Evolutionary conservation across 1,140 invertebrate genomes (phyloP).

Genomic region (Penaeus indicus): DNA sequence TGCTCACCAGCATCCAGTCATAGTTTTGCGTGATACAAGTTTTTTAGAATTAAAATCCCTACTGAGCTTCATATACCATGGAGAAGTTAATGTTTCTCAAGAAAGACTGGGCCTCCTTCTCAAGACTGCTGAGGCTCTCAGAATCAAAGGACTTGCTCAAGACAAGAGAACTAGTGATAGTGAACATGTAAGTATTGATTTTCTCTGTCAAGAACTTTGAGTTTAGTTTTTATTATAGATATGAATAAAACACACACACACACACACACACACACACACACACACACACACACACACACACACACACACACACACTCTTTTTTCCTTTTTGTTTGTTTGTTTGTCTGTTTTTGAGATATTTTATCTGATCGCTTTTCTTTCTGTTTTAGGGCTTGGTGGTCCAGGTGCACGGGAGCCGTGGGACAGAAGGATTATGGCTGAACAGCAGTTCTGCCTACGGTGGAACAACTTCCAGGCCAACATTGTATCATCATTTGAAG

Average conservation of each 20-base stretch:
- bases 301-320: too few species aligned
- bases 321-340: not conserved
- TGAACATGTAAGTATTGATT: conserved; percentile 50
- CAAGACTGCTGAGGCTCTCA: conserved; percentile 77
- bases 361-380: conserved; percentile 41
- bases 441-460: conserved; percentile 93
- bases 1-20: conserved; percentile 67
- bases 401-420: conserved; percentile 63
- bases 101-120: conserved; percentile 76
- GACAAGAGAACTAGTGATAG: conserved; percentile 63
- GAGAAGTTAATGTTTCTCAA: conserved; percentile 66
- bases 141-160: conserved; percentile 76
- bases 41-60: conserved; percentile 66
- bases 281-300: not conserved
- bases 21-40: conserved; percentile 67
- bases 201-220: too few species aligned
- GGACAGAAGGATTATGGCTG: conserved; percentile 81
- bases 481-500: conserved; percentile 91
- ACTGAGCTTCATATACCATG: conserved; percentile 67
- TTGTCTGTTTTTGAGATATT: not conserved
- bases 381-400: conserved; percentile 59
- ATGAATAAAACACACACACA: too few species aligned
- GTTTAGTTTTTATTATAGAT: too few species aligned
- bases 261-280: too few species aligned
- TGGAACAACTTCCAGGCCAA: conserved; percentile 96